Conservation (phyloP, 2,113 vertebrate species). For the Galeopterus variegatus region DNA sequence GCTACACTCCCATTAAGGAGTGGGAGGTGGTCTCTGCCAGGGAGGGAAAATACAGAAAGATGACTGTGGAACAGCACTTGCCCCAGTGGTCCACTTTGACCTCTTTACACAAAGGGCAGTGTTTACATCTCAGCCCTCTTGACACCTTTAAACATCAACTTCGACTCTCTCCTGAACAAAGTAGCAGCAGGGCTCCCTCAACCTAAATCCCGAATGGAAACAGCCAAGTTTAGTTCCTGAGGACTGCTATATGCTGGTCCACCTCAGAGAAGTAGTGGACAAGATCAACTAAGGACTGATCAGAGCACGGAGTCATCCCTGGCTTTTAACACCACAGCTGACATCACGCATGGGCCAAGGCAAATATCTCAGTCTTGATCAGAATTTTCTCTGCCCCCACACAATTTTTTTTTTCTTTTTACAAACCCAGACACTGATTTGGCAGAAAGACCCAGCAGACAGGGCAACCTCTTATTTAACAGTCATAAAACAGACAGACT, state of each 20-base stretch:
- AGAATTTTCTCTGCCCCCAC: constrained; percentile 24
- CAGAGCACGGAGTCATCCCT: neutral
- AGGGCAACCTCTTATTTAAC: constrained; percentile 19
- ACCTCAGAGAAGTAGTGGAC: neutral
- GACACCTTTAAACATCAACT: neutral
- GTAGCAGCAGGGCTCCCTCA: neutral
- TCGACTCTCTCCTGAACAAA: neutral
- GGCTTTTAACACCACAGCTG: neutral
- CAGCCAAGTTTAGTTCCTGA: neutral
- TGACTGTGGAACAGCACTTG: neutral
- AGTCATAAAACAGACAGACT: constrained; percentile 33
- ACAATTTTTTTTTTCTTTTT: neutral
- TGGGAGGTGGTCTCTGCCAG: neutral
- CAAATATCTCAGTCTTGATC: neutral
- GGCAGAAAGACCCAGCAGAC: neutral
- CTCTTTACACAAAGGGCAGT: neutral
- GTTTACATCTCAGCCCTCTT: neutral
- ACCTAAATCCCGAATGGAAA: neutral
- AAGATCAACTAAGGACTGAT: neutral
- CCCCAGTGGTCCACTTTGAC: neutral
- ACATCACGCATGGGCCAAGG: neutral
- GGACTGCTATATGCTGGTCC: neutral
- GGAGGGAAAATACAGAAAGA: neutral
- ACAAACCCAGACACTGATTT: constrained; percentile 38
- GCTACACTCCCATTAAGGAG: neutral